A percentile compares a stretch with the other conserved stretches of the same genome.
phyloP scores from a whole-genome alignment of 1,140 invertebrate genomes.

The Reticulitermes speratus region DNA sequence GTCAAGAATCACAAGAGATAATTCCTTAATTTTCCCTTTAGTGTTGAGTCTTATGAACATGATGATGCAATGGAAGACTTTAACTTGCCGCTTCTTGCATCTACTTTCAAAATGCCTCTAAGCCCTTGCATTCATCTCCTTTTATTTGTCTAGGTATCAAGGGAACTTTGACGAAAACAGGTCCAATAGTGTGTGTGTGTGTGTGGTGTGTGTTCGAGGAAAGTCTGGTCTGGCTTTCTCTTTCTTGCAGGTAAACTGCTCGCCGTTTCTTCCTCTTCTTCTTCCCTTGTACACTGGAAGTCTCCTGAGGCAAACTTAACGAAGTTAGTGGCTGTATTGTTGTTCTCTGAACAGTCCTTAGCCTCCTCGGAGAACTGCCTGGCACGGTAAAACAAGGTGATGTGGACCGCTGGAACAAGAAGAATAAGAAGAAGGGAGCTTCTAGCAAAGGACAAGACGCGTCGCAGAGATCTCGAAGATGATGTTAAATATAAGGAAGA shows the following conservation, averaged over 20 bases:
- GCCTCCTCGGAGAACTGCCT: neutral
- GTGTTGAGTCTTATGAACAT: neutral
- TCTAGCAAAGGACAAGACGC: neutral
- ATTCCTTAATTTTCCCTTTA: too few relatives aligned
- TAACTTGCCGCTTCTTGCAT: too few relatives aligned
- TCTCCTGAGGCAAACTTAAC: slow-evolving; percentile 4
- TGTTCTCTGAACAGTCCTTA: neutral
- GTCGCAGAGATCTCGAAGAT: neutral
- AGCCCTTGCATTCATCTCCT: neutral
- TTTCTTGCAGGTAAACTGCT: neutral
- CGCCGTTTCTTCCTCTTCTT: neutral
- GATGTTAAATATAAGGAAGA: neutral
- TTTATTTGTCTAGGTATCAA: neutral
- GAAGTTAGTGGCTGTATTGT: neutral
- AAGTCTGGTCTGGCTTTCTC: neutral
- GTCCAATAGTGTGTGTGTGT: neutral
- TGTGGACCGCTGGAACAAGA: neutral
- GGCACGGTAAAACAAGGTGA: neutral
- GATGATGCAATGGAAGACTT: neutral
- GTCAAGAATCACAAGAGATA: too few relatives aligned
- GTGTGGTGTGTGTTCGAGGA: too few relatives aligned
- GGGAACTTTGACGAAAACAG: neutral
- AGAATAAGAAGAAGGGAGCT: neutral
- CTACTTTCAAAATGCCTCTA: neutral
- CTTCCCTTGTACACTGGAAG: neutral